phyloP scores from a whole-genome alignment of 2,113 vertebrate species.

The Channa argus region DNA sequence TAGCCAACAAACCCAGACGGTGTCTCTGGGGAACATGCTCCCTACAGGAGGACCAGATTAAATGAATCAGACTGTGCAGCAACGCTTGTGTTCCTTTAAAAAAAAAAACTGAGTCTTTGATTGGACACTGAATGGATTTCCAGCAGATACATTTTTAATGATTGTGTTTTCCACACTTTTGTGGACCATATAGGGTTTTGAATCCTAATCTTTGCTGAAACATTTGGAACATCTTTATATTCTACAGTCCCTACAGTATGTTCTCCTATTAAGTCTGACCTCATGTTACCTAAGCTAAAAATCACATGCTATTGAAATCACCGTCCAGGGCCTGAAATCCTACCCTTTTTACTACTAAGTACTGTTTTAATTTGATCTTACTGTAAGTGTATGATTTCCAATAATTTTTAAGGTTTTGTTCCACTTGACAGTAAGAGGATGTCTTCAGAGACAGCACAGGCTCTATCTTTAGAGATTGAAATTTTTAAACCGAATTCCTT shows the following conservation, averaged over 20 bases:
- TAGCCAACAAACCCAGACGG: slow-evolving; percentile 74
- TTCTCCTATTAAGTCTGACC: slow-evolving; percentile 36
- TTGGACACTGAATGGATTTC: slow-evolving; percentile 58
- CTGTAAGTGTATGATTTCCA: slow-evolving; percentile 24
- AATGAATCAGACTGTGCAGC: slow-evolving; percentile 71
- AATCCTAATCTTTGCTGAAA: slow-evolving; percentile 53
- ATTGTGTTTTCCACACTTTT: slow-evolving; percentile 36
- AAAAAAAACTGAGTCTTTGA: slow-evolving; percentile 61
- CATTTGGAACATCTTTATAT: slow-evolving; percentile 40
- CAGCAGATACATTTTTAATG: slow-evolving; percentile 61
- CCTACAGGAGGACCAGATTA: slow-evolving; percentile 70
- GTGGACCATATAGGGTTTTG: slow-evolving; percentile 39
- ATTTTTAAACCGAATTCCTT: neutral
- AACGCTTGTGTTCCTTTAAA: slow-evolving; percentile 57
- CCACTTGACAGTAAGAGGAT: slow-evolving; percentile 18
- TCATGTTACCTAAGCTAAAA: slow-evolving; percentile 28
- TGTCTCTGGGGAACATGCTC: slow-evolving; percentile 70
- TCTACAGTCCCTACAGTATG: slow-evolving; percentile 7
- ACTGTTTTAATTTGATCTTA: slow-evolving; percentile 30
- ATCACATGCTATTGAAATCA: slow-evolving; percentile 34
- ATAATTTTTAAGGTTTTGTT: slow-evolving; percentile 42
- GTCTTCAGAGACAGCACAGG: slow-evolving; percentile 9
- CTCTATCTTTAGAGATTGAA: slow-evolving; percentile 21
- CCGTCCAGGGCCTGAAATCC: slow-evolving; percentile 18
- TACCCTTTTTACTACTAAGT: slow-evolving; percentile 21